A percentile compares a stretch with the other conserved stretches of the same genome.
These are phyloP conservation scores for Pomacea canaliculata DNA, from an alignment of 2,888 invertebrate genomes.

Conservation along the genomic window DNA sequence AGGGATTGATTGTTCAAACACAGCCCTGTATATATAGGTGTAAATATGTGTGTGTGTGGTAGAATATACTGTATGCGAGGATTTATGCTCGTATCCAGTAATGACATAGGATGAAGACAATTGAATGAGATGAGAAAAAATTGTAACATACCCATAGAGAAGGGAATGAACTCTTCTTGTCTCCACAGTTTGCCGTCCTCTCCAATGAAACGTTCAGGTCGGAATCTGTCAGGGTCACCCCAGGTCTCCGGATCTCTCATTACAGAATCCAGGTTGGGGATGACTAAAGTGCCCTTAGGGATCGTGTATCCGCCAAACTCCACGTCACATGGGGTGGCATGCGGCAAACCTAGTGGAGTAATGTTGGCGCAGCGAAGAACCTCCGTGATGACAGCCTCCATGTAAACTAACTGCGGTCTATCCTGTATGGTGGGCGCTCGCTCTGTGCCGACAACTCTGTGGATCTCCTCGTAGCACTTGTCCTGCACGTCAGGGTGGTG, in stretches of 20 bases:
- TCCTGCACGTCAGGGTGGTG: constrained; percentile 77
- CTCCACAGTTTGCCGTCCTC: constrained; percentile 33
- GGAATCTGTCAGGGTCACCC: constrained; percentile 46
- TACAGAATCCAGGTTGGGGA: constrained; percentile 38
- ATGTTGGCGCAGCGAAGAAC: too few relatives aligned
- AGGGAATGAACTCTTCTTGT: constrained; percentile 40
- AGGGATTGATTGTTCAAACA: too few relatives aligned
- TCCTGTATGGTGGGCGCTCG: constrained; percentile 40
- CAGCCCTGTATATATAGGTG: too few relatives aligned
- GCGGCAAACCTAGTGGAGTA: constrained; percentile 22
- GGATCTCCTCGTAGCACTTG: constrained; percentile 37
- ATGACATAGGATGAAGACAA: too few relatives aligned
- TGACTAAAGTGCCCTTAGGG: constrained; percentile 42
- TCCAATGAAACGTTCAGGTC: constrained; percentile 52
- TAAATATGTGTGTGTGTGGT: too few relatives aligned
- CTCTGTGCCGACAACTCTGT: constrained; percentile 62
- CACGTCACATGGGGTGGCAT: constrained; percentile 45
- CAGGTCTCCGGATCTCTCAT: constrained; percentile 44
- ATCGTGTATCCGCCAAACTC: constrained; percentile 53
- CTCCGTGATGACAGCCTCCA: too few relatives aligned
- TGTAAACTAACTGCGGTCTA: constrained; percentile 12
- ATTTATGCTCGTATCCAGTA: too few relatives aligned
- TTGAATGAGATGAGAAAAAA: too few relatives aligned
- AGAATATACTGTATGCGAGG: too few relatives aligned
- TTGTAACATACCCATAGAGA: constrained; percentile 37